A percentile compares a stretch with the other conserved stretches of the same genome.
Evolutionary conservation across 53 echinoderm and acorn worm genomes (phyloP).

Genomic region (Hippasteria phrygiana): DNA sequence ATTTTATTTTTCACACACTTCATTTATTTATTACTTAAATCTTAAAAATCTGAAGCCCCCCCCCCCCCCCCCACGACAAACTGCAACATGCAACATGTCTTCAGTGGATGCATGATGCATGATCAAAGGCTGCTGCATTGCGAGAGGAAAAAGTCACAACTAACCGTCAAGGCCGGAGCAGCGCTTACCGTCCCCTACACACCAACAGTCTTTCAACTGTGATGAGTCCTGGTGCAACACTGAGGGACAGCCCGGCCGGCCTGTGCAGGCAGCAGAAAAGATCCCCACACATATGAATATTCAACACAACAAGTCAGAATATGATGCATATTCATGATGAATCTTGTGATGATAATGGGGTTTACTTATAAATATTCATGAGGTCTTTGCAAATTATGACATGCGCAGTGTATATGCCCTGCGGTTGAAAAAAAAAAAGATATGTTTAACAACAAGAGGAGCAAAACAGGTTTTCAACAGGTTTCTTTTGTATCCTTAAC

Average conservation of each 20-base stretch:
- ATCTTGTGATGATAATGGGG: not conserved
- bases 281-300: slow-evolving; percentile 34
- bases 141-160: not conserved
- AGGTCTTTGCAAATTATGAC: too few relatives aligned
- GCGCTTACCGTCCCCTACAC: slow-evolving; percentile 11
- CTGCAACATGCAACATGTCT: not conserved
- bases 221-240: slow-evolving; percentile 41
- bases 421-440: too few relatives aligned
- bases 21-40: too few relatives aligned
- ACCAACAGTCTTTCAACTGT: slow-evolving; percentile 53
- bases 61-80: too few relatives aligned
- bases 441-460: too few relatives aligned
- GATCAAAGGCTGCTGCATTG: not conserved
- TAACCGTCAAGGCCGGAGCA: slow-evolving; percentile 43
- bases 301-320: slow-evolving; percentile 9
- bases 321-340: not conserved
- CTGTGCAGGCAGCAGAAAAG: slow-evolving; percentile 17
- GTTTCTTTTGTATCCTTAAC: too few relatives aligned
- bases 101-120: not conserved
- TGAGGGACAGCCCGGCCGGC: slow-evolving; percentile 42
- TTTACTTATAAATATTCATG: not conserved
- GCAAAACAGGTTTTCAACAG: too few relatives aligned
- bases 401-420: too few relatives aligned
- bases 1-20: too few relatives aligned
- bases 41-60: too few relatives aligned